phyloP scores from a whole-genome alignment of 2,113 vertebrate genomes.

The Hippocampus zosterae region DNA sequence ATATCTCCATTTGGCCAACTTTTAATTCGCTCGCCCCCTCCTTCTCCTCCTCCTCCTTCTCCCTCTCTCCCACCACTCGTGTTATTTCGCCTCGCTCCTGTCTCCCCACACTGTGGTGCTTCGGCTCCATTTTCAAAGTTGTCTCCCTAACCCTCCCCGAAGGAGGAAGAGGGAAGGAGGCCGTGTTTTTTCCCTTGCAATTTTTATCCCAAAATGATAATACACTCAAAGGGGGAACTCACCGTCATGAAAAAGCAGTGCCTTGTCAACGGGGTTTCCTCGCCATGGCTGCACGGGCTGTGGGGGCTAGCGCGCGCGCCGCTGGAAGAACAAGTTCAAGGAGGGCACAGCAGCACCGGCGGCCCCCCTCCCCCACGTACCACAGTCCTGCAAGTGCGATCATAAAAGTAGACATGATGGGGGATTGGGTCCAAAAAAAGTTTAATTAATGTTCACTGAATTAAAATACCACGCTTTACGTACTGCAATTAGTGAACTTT shows the following conservation, averaged over 20 bases:
- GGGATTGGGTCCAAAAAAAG: not conserved
- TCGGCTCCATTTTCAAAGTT: conserved; percentile 87
- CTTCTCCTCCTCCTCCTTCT: conserved; percentile 72
- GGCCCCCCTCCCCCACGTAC: not conserved
- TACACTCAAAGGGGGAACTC: conserved; percentile 99
- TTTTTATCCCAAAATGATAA: conserved; percentile 99
- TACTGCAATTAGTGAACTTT: conserved; percentile 27
- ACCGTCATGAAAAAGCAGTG: conserved; percentile 99
- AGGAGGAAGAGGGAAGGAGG: conserved; percentile 89
- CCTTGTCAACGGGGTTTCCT: conserved; percentile 99
- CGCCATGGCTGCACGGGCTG: conserved; percentile 99
- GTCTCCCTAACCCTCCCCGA: conserved; percentile 84
- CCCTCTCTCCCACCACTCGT: conserved; percentile 84
- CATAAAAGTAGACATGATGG: not conserved
- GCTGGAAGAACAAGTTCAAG: conserved; percentile 13
- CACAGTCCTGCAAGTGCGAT: not conserved
- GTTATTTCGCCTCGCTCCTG: conserved; percentile 74
- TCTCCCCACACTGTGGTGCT: conserved; percentile 76
- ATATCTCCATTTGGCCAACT: conserved; percentile 99
- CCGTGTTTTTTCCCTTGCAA: conserved; percentile 97
- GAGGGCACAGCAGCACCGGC: conserved; percentile 1
- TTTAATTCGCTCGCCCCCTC: conserved; percentile 96
- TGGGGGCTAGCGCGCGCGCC: conserved; percentile 68
- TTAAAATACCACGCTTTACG: not conserved
- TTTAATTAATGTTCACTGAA: not conserved